A percentile compares a stretch with the other conserved stretches of the same genome.
phyloP scores from a whole-genome alignment of 2,113 vertebrate species.

The Natator depressus region DNA sequence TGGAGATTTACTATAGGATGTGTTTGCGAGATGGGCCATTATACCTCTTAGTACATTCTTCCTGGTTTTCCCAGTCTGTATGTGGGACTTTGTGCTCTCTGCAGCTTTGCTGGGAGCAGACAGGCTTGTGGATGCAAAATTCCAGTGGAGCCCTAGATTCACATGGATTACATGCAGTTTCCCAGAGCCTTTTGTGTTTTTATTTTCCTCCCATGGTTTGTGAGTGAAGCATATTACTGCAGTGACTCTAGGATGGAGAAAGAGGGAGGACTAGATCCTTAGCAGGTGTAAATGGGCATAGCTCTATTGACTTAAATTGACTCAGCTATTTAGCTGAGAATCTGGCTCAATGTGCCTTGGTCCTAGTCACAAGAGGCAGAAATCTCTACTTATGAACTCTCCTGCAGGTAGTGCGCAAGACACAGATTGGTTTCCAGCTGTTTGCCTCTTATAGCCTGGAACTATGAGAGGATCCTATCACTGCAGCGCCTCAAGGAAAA shows the following conservation, averaged over 20 bases:
- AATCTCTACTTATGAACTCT: no score
- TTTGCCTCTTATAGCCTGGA: neutral
- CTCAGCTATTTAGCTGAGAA: neutral
- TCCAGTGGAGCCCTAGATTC: neutral
- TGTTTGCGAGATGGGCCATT: accelerated
- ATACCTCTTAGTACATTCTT: neutral
- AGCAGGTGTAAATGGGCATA: neutral
- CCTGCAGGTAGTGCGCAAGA: neutral
- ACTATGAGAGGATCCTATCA: neutral
- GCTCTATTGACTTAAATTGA: neutral
- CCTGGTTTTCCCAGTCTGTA: neutral
- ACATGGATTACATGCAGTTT: neutral
- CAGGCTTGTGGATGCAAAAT: neutral
- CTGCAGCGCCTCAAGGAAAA: no score
- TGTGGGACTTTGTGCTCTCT: neutral
- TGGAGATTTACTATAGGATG: no score
- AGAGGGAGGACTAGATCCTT: neutral
- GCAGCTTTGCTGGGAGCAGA: neutral
- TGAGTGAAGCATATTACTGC: neutral
- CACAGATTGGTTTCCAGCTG: neutral
- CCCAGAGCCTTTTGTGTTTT: slow-evolving; percentile 23
- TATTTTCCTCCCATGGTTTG: neutral
- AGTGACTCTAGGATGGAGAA: neutral
- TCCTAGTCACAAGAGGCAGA: neutral
- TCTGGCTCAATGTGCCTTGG: neutral